Percentiles rank a stretch among this genome's conserved stretches.
phyloP scores from a whole-genome alignment of 2,888 invertebrate species.

The Margaritifera margaritifera region DNA sequence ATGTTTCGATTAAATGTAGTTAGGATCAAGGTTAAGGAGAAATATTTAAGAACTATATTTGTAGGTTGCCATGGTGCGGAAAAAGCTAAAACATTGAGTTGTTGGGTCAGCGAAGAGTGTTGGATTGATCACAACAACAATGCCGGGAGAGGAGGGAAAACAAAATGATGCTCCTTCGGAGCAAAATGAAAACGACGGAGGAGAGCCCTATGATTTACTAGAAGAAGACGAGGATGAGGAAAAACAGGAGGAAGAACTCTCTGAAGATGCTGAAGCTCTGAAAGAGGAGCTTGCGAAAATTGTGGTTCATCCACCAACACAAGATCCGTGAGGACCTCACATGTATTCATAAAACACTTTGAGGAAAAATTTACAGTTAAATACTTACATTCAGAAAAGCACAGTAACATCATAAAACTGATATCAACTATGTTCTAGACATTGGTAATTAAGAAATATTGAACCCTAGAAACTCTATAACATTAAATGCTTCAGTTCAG shows the following conservation, averaged over 20 bases:
- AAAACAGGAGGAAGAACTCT: conserved; percentile 40
- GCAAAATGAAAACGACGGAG: conserved; percentile 22
- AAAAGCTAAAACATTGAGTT: conserved; percentile 41
- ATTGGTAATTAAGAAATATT: too few relatives aligned
- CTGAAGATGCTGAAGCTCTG: conserved; percentile 59
- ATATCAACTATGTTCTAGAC: too few relatives aligned
- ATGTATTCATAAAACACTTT: conserved; percentile 28
- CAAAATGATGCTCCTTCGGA: conserved; percentile 2
- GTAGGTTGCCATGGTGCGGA: conserved; percentile 52
- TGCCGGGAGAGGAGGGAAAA: conserved; percentile 5
- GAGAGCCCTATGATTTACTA: conserved; percentile 29
- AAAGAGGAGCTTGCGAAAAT: conserved; percentile 67
- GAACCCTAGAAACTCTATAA: too few relatives aligned
- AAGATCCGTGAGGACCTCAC: conserved; percentile 41
- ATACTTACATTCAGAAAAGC: too few relatives aligned
- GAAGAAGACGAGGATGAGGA: conserved; percentile 41
- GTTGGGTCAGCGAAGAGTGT: conserved; percentile 29
- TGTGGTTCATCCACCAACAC: conserved; percentile 60
- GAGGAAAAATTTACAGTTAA: too few relatives aligned
- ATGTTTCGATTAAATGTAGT: too few relatives aligned
- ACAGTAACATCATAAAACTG: too few relatives aligned
- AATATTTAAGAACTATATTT: conserved; percentile 27
- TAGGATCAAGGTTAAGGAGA: neutral
- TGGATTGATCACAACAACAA: conserved; percentile 18
- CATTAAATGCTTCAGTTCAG: too few relatives aligned